Evolutionary conservation across 2,797 vertebrate species (phyloP).

Genomic region (Lagorchestes hirsutus): DNA sequence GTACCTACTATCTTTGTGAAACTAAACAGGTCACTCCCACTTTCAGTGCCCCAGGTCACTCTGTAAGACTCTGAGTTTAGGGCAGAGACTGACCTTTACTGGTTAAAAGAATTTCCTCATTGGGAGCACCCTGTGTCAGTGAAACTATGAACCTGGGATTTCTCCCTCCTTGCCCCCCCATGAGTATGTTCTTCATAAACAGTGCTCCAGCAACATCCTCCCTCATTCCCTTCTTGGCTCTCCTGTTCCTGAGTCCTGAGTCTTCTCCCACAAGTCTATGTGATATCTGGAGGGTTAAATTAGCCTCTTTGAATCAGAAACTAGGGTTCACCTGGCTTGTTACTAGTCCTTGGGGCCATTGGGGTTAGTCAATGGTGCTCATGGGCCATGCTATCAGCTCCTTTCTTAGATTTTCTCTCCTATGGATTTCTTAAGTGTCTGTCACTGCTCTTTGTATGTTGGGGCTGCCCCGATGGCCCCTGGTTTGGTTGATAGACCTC

Average conservation of each 20-base stretch:
- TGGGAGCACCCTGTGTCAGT: background rate
- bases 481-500: background rate
- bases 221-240: background rate
- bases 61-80: background rate
- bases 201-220: background rate
- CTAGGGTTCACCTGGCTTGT: background rate
- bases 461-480: no score
- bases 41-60: background rate
- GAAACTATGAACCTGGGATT: background rate
- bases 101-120: background rate
- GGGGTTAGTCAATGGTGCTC: background rate
- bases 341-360: background rate
- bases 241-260: background rate
- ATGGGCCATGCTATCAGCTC: background rate
- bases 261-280: background rate
- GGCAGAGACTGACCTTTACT: background rate
- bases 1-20: background rate
- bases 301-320: background rate
- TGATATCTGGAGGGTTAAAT: background rate
- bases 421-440: background rate
- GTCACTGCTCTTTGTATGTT: background rate
- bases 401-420: background rate
- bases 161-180: background rate
- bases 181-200: background rate
- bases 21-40: background rate